phyloP scores from a whole-genome alignment of 2,888 invertebrate genomes.

The Phaonia tiefii region DNA sequence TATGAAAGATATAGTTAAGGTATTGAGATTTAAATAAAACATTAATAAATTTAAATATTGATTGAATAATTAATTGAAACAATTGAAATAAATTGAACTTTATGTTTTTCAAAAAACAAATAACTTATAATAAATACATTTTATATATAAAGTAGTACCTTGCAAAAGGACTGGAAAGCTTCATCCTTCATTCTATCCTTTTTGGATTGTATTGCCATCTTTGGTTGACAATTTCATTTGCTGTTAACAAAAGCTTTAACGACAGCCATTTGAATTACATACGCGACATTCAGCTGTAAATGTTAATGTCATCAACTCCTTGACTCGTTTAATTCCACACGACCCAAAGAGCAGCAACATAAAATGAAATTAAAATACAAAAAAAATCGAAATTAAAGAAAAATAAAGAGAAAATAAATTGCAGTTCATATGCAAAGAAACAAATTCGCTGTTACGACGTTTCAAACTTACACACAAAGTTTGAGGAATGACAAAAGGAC shows the following conservation, averaged over 20 bases:
- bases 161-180: too few species aligned
- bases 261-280: slow-evolving; percentile 60
- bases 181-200: too few species aligned
- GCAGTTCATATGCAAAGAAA: slow-evolving; percentile 60
- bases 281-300: slow-evolving; percentile 53
- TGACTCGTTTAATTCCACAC: slow-evolving; percentile 59
- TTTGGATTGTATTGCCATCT: not conserved
- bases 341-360: slow-evolving; percentile 36
- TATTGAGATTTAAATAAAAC: too few species aligned
- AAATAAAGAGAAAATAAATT: slow-evolving; percentile 67
- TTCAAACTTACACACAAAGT: slow-evolving; percentile 17
- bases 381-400: slow-evolving; percentile 63
- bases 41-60: too few species aligned
- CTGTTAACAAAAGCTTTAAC: slow-evolving; percentile 67
- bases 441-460: slow-evolving; percentile 5
- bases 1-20: too few species aligned
- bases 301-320: slow-evolving; percentile 61
- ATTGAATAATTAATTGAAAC: too few species aligned
- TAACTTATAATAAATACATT: too few species aligned
- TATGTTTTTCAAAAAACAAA: too few species aligned
- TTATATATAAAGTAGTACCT: too few species aligned
- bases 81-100: too few species aligned
- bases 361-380: slow-evolving; percentile 28
- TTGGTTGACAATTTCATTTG: slow-evolving; percentile 60
- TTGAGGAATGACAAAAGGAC: slow-evolving; percentile 35